phyloP scores from a whole-genome alignment of 1,140 invertebrate genomes.

The Leguminivora glycinivorella region DNA sequence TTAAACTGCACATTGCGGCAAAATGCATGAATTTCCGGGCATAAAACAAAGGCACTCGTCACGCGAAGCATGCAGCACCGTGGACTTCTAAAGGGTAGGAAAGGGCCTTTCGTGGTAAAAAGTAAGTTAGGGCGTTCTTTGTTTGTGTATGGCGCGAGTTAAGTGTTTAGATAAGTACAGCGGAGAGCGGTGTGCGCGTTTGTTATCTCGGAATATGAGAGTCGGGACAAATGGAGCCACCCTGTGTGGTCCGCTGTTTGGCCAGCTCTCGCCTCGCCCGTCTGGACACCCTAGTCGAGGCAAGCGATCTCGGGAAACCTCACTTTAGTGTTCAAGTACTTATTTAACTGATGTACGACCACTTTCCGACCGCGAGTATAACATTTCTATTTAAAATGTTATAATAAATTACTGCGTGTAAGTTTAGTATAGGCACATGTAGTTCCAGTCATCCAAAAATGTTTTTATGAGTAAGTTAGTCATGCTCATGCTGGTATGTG shows the following conservation, averaged over 20 bases:
- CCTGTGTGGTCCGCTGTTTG: constrained; percentile 75
- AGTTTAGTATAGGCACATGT: background rate
- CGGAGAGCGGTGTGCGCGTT: constrained; percentile 66
- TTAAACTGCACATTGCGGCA: constrained; percentile 64
- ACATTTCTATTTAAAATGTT: background rate
- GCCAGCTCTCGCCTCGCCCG: constrained; percentile 50
- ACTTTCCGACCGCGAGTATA: background rate
- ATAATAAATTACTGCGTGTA: background rate
- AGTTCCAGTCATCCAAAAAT: background rate
- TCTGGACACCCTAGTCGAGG: constrained; percentile 7
- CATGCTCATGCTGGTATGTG: constrained; percentile 25
- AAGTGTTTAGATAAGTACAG: constrained; percentile 78
- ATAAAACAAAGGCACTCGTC: constrained; percentile 67
- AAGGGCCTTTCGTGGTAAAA: constrained; percentile 74
- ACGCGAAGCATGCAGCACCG: constrained; percentile 66
- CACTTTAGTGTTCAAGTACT: background rate
- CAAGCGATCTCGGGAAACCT: background rate
- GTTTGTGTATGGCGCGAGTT: constrained; percentile 72
- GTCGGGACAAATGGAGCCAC: constrained; percentile 70
- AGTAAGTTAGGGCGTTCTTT: constrained; percentile 72
- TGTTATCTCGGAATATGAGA: constrained; percentile 71
- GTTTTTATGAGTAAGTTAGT: background rate
- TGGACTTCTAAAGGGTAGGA: constrained; percentile 71
- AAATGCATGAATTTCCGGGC: constrained; percentile 71
- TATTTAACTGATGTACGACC: background rate